Percentiles rank a stretch among this genome's conserved stretches.
These are phyloP conservation scores for Donacobius atricapilla DNA, from an alignment of 2,113 vertebrate species.

Conservation along the genomic window DNA sequence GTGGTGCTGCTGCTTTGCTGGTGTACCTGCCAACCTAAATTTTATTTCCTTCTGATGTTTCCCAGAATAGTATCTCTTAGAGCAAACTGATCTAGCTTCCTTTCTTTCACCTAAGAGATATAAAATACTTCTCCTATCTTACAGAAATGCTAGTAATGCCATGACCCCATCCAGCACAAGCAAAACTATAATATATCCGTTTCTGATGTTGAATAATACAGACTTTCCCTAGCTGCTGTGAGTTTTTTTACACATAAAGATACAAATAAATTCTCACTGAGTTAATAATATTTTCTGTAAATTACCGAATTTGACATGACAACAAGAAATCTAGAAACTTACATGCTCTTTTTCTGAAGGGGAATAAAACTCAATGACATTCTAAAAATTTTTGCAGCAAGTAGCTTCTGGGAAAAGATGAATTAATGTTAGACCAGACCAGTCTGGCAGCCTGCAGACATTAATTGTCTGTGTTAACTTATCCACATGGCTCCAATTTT, in stretches of 20 bases:
- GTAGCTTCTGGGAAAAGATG: not conserved
- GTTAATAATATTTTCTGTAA: not conserved
- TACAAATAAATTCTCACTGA: not conserved
- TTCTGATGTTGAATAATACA: not conserved
- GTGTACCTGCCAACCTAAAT: not conserved
- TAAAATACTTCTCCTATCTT: not conserved
- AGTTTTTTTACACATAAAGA: not conserved
- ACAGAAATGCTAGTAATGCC: not conserved
- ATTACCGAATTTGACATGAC: not conserved
- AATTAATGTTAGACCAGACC: not conserved
- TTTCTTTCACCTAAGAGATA: not conserved
- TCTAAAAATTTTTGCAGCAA: not conserved
- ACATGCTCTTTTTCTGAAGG: not conserved
- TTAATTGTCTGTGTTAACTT: not conserved
- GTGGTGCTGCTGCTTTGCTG: not conserved
- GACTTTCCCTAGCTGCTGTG: not conserved
- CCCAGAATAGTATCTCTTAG: not conserved
- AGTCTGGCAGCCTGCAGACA: not conserved
- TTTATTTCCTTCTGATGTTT: not conserved
- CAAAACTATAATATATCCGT: not conserved
- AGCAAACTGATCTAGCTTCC: not conserved
- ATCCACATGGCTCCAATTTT: not conserved
- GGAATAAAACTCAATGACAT: not conserved
- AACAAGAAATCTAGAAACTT: not conserved
- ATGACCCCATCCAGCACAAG: not conserved